phyloP scores from a whole-genome alignment of 2,888 invertebrate genomes.

The Mantis religiosa region DNA sequence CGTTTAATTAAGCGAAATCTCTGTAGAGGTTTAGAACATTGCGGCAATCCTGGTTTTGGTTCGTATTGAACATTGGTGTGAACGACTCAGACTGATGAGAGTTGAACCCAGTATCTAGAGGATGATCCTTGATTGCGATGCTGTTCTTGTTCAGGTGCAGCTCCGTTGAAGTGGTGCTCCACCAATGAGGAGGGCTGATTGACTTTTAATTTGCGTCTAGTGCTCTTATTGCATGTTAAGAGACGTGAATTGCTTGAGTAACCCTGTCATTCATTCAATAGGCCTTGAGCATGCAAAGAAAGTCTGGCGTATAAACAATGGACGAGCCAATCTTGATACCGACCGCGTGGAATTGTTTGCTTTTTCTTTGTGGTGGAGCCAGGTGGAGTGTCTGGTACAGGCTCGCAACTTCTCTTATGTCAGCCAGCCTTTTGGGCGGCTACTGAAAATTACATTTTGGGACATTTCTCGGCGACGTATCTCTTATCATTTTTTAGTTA shows the following conservation, averaged over 20 bases:
- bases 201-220: neutral
- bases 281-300: neutral
- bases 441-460: too few species aligned
- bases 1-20: too few species aligned
- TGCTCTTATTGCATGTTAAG: neutral
- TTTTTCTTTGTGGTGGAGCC: neutral
- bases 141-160: neutral
- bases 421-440: too few species aligned
- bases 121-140: neutral
- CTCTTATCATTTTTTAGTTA: too few species aligned
- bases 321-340: neutral
- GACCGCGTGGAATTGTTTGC: too few species aligned
- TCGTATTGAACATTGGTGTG: too few species aligned
- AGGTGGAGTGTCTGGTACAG: neutral
- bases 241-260: neutral
- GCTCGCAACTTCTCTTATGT: too few species aligned
- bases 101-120: neutral
- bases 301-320: neutral
- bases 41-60: too few species aligned
- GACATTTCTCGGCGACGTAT: too few species aligned
- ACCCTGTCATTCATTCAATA: too few species aligned
- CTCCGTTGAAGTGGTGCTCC: neutral
- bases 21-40: too few species aligned
- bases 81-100: neutral
- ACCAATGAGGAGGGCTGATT: neutral